A percentile compares a stretch with the other conserved stretches of the same genome.
Evolutionary conservation across 2,888 invertebrate genomes (phyloP).

Genomic region (Drosophila cognata): DNA sequence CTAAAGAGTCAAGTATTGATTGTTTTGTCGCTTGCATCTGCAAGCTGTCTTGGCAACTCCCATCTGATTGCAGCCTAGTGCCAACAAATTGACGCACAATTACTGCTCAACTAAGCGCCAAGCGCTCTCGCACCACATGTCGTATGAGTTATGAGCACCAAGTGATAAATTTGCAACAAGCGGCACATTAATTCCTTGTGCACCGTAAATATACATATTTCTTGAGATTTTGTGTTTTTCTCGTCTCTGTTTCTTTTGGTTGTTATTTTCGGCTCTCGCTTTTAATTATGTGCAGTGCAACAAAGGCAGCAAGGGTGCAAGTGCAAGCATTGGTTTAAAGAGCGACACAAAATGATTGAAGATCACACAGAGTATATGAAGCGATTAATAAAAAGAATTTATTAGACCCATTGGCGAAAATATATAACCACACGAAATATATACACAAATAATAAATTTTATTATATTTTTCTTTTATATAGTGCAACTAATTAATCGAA

Average conservation of each 20-base stretch:
- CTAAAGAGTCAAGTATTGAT: background rate
- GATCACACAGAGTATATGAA: background rate
- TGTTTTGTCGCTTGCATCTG: background rate
- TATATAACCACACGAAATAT: background rate
- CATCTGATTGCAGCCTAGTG: constrained; percentile 36
- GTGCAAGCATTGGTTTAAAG: background rate
- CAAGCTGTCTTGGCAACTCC: background rate
- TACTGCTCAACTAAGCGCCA: constrained; percentile 74
- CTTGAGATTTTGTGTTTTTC: background rate
- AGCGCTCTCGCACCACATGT: constrained; percentile 50
- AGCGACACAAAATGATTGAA: constrained; percentile 2
- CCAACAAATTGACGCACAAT: constrained; percentile 72
- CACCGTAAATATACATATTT: constrained; percentile 11
- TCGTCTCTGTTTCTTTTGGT: background rate
- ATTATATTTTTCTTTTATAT: background rate
- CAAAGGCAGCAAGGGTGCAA: background rate
- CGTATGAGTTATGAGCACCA: constrained; percentile 71
- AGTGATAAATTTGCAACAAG: constrained; percentile 61
- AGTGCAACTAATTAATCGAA: background rate
- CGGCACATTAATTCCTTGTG: constrained; percentile 52
- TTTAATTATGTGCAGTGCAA: constrained; percentile 23
- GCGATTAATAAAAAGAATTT: background rate
- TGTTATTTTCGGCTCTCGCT: background rate
- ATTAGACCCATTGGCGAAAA: background rate
- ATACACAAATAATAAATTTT: background rate